These are phyloP conservation scores for Sarcophaga subvicina DNA, from an alignment of 2,888 invertebrate genomes.

Conservation along the genomic window DNA sequence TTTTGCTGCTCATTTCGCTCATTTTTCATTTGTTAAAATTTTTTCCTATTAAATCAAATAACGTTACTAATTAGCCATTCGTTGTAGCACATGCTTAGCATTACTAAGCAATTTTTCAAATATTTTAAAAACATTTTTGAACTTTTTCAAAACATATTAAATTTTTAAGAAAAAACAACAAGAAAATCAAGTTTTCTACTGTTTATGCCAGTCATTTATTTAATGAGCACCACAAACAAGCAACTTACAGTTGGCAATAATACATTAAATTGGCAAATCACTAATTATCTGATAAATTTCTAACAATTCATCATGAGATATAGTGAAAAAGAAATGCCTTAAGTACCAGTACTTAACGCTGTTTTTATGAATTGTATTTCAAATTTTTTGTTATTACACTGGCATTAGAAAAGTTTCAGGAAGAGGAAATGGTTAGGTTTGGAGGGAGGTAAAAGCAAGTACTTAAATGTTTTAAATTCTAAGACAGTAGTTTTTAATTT, in stretches of 20 bases:
- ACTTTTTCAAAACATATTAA: background rate
- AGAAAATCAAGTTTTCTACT: constrained; percentile 33
- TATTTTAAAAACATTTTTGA: background rate
- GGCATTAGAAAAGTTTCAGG: background rate
- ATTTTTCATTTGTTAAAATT: background rate
- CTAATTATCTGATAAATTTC: constrained; percentile 53
- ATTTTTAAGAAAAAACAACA: background rate
- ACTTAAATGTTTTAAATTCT: no score
- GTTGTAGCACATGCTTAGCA: background rate
- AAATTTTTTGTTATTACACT: background rate
- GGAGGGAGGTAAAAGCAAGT: no score
- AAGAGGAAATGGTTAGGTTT: background rate
- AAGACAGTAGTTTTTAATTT: no score
- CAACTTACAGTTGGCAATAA: constrained; percentile 18
- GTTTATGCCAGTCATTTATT: constrained; percentile 49
- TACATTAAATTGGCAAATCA: constrained; percentile 43
- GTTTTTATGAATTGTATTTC: background rate
- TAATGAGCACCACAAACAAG: constrained; percentile 40
- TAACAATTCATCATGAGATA: constrained; percentile 45
- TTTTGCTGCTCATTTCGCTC: background rate
- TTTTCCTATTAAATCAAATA: background rate
- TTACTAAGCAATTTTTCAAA: background rate
- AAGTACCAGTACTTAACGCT: constrained; percentile 38
- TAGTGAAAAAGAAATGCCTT: background rate
- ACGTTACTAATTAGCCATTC: background rate